These are phyloP conservation scores for Nasonovia ribisnigri DNA, from an alignment of 2,888 invertebrate species.

Conservation along the genomic window DNA sequence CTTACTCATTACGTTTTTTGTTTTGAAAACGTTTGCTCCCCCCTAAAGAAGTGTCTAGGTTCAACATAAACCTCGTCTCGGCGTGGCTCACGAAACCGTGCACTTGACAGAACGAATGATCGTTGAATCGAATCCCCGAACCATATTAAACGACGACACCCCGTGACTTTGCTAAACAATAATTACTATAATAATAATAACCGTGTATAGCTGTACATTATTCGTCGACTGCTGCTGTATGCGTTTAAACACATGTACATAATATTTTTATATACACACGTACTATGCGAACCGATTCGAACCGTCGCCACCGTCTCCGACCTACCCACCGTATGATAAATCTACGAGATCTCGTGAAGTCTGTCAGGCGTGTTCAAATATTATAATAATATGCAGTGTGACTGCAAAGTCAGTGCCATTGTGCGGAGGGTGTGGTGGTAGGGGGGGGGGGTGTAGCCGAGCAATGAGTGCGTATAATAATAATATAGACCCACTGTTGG, in stretches of 20 bases:
- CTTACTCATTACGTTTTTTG: no score
- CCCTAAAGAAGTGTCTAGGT: no score
- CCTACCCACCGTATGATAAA: background rate
- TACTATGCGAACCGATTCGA: background rate
- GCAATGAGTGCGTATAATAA: background rate
- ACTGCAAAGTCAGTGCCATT: background rate
- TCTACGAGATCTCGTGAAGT: background rate
- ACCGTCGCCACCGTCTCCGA: background rate
- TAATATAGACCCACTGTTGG: background rate
- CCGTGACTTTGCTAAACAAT: background rate
- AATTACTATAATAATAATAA: background rate
- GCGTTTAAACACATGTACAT: background rate
- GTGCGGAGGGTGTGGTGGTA: background rate
- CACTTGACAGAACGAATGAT: background rate
- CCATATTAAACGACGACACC: background rate
- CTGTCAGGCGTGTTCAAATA: background rate
- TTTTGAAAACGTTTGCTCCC: no score
- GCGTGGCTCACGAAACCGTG: background rate
- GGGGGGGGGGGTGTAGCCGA: background rate
- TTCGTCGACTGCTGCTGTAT: background rate
- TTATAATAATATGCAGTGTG: background rate
- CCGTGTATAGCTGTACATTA: background rate
- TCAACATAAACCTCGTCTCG: no score
- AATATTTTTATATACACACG: background rate
- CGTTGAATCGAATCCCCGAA: background rate